These are phyloP conservation scores for Anguilla pacifica DNA, from an alignment of 2,797 vertebrate genomes.

Conservation along the genomic window DNA sequence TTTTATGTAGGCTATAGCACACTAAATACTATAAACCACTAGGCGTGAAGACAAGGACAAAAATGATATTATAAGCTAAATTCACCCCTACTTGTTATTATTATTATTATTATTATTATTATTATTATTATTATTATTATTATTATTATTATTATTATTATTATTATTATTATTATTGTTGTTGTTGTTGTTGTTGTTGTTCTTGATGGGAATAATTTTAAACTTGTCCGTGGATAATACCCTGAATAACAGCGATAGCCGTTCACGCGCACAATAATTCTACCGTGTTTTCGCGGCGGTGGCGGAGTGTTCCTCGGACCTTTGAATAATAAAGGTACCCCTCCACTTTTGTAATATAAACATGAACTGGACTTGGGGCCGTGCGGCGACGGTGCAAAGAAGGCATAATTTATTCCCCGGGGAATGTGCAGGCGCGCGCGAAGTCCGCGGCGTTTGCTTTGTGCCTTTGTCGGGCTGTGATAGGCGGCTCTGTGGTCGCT, in stretches of 20 bases:
- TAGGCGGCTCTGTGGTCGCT: background rate
- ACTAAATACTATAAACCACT: background rate
- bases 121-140: background rate
- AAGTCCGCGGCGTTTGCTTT: slow-evolving; percentile 43
- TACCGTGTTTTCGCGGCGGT: background rate
- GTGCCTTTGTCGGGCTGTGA: slow-evolving; percentile 41
- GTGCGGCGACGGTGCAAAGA: slow-evolving; percentile 64
- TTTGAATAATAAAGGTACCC: slow-evolving; percentile 59
- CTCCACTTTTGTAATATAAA: slow-evolving; percentile 64
- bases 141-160: background rate
- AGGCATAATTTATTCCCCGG: slow-evolving; percentile 67
- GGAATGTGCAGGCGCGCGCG: slow-evolving; percentile 43
- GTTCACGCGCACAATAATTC: background rate
- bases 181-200: background rate
- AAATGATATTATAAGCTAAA: background rate
- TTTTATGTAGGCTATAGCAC: background rate
- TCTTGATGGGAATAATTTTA: background rate
- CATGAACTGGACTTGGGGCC: slow-evolving; percentile 57
- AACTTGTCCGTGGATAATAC: background rate
- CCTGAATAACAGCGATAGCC: background rate
- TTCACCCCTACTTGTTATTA: background rate
- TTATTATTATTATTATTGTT: background rate
- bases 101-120: slow-evolving; percentile 13
- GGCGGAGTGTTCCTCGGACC: slow-evolving; percentile 38
- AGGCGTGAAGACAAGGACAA: background rate